phyloP scores from a whole-genome alignment of 2,113 vertebrate species.

The Pseudopipra pipra region DNA sequence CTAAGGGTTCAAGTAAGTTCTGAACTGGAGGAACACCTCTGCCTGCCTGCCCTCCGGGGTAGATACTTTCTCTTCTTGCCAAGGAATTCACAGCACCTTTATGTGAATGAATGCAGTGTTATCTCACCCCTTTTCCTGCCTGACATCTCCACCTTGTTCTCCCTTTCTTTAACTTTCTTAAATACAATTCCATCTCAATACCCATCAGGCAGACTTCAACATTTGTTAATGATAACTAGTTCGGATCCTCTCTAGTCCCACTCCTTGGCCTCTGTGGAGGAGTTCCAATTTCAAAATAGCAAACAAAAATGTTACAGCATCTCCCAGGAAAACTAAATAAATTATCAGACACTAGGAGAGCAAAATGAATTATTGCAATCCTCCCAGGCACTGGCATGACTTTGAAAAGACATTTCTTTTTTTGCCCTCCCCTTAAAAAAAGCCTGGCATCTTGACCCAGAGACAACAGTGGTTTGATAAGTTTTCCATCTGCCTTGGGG shows the following conservation, averaged over 20 bases:
- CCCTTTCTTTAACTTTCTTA: constrained; percentile 30
- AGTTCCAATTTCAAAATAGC: constrained; percentile 68
- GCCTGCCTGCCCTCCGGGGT: background rate
- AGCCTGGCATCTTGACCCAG: background rate
- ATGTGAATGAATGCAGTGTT: background rate
- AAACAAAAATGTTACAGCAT: constrained; percentile 68
- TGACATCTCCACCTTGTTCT: background rate
- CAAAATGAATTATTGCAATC: constrained; percentile 60
- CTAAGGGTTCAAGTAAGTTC: background rate
- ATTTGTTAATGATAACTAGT: constrained; percentile 66
- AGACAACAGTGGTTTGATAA: background rate
- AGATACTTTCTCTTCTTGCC: background rate
- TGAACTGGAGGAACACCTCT: background rate
- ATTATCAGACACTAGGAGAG: constrained; percentile 59
- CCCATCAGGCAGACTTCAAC: constrained; percentile 45
- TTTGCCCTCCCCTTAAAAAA: background rate
- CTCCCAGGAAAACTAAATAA: constrained; percentile 72
- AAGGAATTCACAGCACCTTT: background rate
- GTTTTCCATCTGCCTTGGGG: background rate
- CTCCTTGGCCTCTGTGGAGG: constrained; percentile 42
- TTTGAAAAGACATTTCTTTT: constrained; percentile 41
- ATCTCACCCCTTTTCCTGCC: background rate
- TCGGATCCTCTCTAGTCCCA: constrained; percentile 25
- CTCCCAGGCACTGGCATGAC: constrained; percentile 40
- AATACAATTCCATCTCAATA: constrained; percentile 57